These are phyloP conservation scores for Artemia sp. DNA, from an alignment of 2,888 invertebrate genomes.

Conservation along the genomic window DNA sequence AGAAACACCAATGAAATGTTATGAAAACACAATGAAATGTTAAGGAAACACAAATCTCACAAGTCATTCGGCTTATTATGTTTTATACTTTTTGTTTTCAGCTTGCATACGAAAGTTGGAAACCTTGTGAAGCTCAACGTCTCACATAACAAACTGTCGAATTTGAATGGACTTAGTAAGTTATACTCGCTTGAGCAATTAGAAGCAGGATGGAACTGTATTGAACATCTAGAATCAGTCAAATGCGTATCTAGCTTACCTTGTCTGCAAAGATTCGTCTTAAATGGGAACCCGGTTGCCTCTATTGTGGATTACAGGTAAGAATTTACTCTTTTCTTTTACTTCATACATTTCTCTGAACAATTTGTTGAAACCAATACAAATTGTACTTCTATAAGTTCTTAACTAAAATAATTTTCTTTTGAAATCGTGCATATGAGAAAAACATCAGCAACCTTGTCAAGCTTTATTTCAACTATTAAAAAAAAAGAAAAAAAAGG, in stretches of 20 bases:
- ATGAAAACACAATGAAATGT: too few species aligned
- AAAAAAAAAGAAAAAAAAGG: too few species aligned
- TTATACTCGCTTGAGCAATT: constrained; percentile 68
- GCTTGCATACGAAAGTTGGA: constrained; percentile 68
- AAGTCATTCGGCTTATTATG: too few species aligned
- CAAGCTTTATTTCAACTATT: too few species aligned
- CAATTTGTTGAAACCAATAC: too few species aligned
- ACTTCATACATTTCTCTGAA: too few species aligned
- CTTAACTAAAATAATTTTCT: too few species aligned
- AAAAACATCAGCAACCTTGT: too few species aligned
- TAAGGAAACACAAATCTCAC: too few species aligned
- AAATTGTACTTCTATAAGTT: too few species aligned
- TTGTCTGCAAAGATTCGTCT: constrained; percentile 63
- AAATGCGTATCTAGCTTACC: constrained; percentile 61
- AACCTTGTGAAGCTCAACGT: constrained; percentile 70
- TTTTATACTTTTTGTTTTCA: constrained; percentile 26
- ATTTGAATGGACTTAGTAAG: constrained; percentile 54
- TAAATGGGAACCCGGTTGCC: constrained; percentile 79
- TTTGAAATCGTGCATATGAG: too few species aligned
- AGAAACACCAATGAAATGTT: too few species aligned
- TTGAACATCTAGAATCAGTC: constrained; percentile 62
- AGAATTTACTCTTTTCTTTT: neutral
- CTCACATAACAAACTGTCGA: constrained; percentile 60
- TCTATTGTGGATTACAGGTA: constrained; percentile 67
- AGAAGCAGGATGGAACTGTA: constrained; percentile 68